Conservation (phyloP, 2,888 invertebrate species). For the Ophioninae sp. region DNA sequence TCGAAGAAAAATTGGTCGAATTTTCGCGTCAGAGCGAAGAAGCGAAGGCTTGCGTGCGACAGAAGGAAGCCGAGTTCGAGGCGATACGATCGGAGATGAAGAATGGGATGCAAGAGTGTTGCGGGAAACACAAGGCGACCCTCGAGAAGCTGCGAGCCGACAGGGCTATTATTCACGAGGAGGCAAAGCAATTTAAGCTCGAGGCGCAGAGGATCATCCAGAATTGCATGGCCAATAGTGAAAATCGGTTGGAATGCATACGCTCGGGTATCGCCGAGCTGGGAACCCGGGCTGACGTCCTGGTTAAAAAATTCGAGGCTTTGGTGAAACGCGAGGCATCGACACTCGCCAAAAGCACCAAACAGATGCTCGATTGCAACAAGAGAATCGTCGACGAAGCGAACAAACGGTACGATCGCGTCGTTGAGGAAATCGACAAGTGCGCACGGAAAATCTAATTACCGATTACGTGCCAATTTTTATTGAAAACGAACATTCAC, state of each 20-base stretch:
- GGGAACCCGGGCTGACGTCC: slow-evolving; percentile 51
- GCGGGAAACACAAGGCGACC: slow-evolving; percentile 63
- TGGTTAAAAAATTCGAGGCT: slow-evolving; percentile 63
- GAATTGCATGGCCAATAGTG: slow-evolving; percentile 59
- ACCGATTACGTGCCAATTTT: not conserved
- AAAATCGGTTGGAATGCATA: slow-evolving; percentile 61
- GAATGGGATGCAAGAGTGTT: slow-evolving; percentile 66
- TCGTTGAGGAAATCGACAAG: slow-evolving; percentile 63
- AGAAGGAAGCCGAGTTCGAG: slow-evolving; percentile 61
- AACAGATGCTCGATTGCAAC: slow-evolving; percentile 63
- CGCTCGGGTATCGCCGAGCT: slow-evolving; percentile 57
- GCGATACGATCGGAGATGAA: slow-evolving; percentile 60
- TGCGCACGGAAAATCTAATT: slow-evolving; percentile 49
- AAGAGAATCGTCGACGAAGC: slow-evolving; percentile 61
- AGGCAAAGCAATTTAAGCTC: slow-evolving; percentile 66
- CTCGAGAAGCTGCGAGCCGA: slow-evolving; percentile 64
- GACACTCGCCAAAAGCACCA: slow-evolving; percentile 48
- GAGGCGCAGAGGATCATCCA: slow-evolving; percentile 64
- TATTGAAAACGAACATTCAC: too few relatives aligned
- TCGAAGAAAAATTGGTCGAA: slow-evolving; percentile 61
- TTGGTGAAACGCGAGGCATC: slow-evolving; percentile 64
- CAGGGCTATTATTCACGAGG: slow-evolving; percentile 64
- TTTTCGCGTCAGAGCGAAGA: slow-evolving; percentile 61
- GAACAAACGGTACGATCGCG: slow-evolving; percentile 51
- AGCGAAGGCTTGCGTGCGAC: slow-evolving; percentile 59